Evolutionary conservation across 1,140 invertebrate genomes (phyloP).

Genomic region (Pseudomyrmex concolor): DNA sequence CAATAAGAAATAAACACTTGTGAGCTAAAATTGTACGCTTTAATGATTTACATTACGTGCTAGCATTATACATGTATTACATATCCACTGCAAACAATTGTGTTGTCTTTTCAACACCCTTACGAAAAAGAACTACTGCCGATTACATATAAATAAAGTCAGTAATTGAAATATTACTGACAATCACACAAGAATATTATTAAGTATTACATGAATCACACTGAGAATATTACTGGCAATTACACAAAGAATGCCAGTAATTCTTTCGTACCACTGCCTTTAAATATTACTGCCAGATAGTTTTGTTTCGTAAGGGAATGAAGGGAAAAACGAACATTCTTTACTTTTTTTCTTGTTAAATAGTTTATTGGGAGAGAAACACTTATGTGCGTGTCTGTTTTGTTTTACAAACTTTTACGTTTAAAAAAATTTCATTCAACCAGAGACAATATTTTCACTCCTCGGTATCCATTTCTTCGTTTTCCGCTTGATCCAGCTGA

Average conservation of each 20-base stretch:
- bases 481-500: conserved; percentile 58
- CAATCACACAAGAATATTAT: no score
- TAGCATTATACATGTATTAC: neutral
- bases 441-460: conserved; percentile 38
- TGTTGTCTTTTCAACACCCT: neutral
- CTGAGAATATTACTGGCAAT: no score
- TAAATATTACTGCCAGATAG: no score
- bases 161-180: no score
- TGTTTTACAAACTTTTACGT: no score
- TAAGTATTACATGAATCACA: no score
- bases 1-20: conserved; percentile 78
- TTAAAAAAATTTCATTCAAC: neutral
- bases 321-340: neutral
- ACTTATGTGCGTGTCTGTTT: neutral
- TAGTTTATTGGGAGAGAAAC: neutral
- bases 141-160: no score
- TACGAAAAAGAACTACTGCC: no score
- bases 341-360: neutral
- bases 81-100: neutral
- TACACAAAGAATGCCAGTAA: no score
- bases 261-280: no score
- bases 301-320: no score
- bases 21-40: conserved; percentile 61
- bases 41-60: neutral
- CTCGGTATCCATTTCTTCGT: conserved; percentile 75